Evolutionary conservation across 2,888 invertebrate genomes (phyloP).

Genomic region (Ephialtes manifestator): DNA sequence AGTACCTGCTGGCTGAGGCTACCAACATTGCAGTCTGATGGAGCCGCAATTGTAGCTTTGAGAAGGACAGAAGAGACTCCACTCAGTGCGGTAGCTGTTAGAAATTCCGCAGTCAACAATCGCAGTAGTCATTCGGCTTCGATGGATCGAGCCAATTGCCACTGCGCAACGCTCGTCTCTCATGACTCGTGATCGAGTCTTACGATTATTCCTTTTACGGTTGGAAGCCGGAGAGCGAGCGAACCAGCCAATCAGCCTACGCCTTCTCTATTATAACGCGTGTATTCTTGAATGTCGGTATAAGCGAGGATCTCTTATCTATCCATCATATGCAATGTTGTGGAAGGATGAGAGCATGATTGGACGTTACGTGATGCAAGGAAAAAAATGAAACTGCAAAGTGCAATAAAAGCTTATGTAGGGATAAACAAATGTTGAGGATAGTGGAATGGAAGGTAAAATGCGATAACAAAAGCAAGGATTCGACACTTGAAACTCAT

Average conservation of each 20-base stretch:
- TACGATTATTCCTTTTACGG: constrained; percentile 63
- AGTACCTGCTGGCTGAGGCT: constrained; percentile 20
- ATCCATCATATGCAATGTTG: constrained; percentile 19
- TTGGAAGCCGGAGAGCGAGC: neutral
- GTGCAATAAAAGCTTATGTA: neutral
- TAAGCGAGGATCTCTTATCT: constrained; percentile 32
- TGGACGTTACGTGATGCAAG: constrained; percentile 32
- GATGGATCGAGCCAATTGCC: constrained; percentile 71
- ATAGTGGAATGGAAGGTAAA: too few species aligned
- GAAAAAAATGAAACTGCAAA: constrained; percentile 20
- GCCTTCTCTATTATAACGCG: constrained; percentile 59
- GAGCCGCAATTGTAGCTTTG: constrained; percentile 16
- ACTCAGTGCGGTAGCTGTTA: constrained; percentile 53
- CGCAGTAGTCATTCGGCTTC: constrained; percentile 70
- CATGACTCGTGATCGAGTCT: constrained; percentile 44
- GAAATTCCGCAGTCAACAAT: constrained; percentile 66
- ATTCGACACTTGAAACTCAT: constrained; percentile 64
- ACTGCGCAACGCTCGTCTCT: constrained; percentile 51
- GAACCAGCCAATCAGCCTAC: constrained; percentile 56
- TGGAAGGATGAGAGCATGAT: constrained; percentile 21
- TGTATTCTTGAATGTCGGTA: constrained; percentile 27
- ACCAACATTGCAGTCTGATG: constrained; percentile 25
- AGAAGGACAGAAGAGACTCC: constrained; percentile 30
- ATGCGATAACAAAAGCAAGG: neutral
- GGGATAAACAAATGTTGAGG: neutral